Evolutionary conservation across 2,888 invertebrate species (phyloP), one percentile per base, ranked within the genome.

Genomic region (Ommatoiulus sabulosus): DNA sequence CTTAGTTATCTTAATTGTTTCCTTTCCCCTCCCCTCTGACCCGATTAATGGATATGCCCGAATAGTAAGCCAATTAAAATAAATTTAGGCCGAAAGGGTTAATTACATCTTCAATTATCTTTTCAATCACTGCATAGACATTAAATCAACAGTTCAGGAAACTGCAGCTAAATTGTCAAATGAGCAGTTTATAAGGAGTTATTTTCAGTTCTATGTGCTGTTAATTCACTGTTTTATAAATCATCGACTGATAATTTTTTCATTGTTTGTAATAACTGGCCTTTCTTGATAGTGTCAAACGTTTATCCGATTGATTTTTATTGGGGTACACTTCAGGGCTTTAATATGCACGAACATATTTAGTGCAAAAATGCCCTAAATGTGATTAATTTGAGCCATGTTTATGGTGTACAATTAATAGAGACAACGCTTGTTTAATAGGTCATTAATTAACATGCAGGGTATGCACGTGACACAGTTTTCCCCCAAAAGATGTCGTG

Each of bases 51-150:
- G 24, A 24, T 24, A 24, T 72, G 5, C 24, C 72, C 72, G 24
- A 72, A 72, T 72, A 4, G 72, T 24, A 24, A 72, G 20, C 72
- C 72, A 72, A 72, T 72, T 72, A 72, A 72, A 72, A 24, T 20
- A 72, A 72, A 72, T 72, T 72, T 72, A 72, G 72, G 72, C 72
- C 72, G 72, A 72, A 72, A 72, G 72, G 72, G 24, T 72, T 72
- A 72, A 72, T 72, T 72, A 24, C 72, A 72, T 72, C 72, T 72
- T 72, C 72, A 24, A 72, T 72, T 72, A 72, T 72, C 72, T 72
- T 24, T 24, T 72, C 72, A 72, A 72, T 72, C 72, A 72, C 72
- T 72, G 24, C 0, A 4, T 24, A 72, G 72, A 72, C 72, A 72
- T 24, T 72, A 20, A 72, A 72, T 72, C 72, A 24, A 72, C 24